Evolutionary conservation across 2,113 vertebrate genomes (phyloP).

Genomic region (Emydocephalus ijimae): DNA sequence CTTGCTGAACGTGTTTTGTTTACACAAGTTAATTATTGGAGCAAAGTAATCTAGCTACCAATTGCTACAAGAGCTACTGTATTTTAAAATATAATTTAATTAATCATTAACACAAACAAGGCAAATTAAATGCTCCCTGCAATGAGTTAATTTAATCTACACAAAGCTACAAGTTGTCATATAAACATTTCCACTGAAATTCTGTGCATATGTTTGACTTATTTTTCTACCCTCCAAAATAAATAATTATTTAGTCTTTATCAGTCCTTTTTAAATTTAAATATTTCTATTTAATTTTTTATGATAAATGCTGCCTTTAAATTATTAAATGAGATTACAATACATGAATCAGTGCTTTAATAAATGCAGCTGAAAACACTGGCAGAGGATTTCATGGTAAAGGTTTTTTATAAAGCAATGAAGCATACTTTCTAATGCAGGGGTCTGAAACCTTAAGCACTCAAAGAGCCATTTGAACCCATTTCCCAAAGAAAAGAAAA

Average conservation of each 20-base stretch:
- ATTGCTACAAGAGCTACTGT: conserved; percentile 38
- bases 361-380: not conserved
- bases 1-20: conserved; percentile 29
- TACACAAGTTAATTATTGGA: conserved; percentile 47
- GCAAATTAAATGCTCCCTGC: conserved; percentile 43
- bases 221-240: conserved; percentile 33
- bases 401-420: not conserved
- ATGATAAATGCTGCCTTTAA: not conserved
- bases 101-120: conserved; percentile 54
- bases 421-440: not conserved
- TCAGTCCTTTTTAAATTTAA: not conserved
- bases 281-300: conserved; percentile 29
- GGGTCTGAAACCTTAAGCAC: no score
- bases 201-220: conserved; percentile 5
- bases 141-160: conserved; percentile 38
- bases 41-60: conserved; percentile 40
- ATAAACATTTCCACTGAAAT: conserved; percentile 36
- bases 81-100: conserved; percentile 49
- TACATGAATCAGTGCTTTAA: not conserved
- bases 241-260: not conserved
- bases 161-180: conserved; percentile 16
- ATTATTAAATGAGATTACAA: not conserved
- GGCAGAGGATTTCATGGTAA: not conserved
- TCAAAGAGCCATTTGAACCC: no score
- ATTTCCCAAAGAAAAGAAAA: no score